Conservation (phyloP, 1,140 invertebrate species). For the Anastrepha obliqua region DNA sequence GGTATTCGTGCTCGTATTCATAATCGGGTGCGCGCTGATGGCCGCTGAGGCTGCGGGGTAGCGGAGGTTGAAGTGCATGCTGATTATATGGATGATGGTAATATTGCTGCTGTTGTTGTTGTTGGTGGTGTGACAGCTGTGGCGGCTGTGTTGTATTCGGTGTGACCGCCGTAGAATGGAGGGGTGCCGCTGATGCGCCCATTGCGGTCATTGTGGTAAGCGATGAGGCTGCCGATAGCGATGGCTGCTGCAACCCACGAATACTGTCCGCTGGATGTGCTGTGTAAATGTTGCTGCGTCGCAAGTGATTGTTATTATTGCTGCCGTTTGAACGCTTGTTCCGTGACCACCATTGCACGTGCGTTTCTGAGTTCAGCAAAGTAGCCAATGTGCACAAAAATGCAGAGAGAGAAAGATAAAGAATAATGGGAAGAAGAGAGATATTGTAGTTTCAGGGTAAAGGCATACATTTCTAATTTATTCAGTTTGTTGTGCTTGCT, state of each 20-base stretch:
- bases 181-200: constrained; percentile 56
- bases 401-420: constrained; percentile 24
- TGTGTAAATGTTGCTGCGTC: constrained; percentile 72
- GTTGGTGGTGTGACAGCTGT: constrained; percentile 58
- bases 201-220: constrained; percentile 59
- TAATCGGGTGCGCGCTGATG: constrained; percentile 63
- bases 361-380: constrained; percentile 64
- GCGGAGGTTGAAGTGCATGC: constrained; percentile 59
- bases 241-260: constrained; percentile 66
- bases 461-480: constrained; percentile 45
- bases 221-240: constrained; percentile 60
- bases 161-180: constrained; percentile 56
- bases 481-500: constrained; percentile 27
- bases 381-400: not conserved
- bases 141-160: constrained; percentile 56
- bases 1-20: constrained; percentile 69
- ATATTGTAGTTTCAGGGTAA: constrained; percentile 47
- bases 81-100: constrained; percentile 57
- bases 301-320: constrained; percentile 71
- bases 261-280: constrained; percentile 72
- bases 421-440: constrained; percentile 56
- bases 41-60: constrained; percentile 55
- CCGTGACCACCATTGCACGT: constrained; percentile 73
- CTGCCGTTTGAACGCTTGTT: constrained; percentile 69
- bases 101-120: constrained; percentile 57